phyloP scores from a whole-genome alignment of 2,113 vertebrate species.

The Arizona elegans region DNA sequence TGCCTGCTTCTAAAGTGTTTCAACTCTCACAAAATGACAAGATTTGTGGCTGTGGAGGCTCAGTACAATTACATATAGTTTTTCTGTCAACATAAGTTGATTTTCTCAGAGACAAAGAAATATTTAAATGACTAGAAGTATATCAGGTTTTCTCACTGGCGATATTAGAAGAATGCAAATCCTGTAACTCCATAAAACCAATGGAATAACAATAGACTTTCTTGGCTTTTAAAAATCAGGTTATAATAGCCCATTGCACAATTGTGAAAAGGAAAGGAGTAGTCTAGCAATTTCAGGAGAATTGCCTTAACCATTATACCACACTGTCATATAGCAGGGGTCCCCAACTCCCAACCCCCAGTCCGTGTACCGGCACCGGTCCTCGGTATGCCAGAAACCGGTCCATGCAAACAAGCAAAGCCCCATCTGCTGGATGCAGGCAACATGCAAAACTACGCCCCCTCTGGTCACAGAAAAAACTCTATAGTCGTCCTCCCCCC shows the following conservation, averaged over 20 bases:
- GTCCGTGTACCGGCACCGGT: no score
- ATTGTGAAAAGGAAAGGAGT: background rate
- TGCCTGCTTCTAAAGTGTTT: slow-evolving; percentile 41
- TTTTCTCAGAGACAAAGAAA: slow-evolving; percentile 49
- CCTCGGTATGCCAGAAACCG: no score
- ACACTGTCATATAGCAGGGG: background rate
- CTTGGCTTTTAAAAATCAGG: slow-evolving; percentile 40
- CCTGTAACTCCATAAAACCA: slow-evolving; percentile 34
- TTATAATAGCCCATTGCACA: slow-evolving; percentile 7
- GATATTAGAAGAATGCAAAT: slow-evolving; percentile 47
- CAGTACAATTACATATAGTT: slow-evolving; percentile 31
- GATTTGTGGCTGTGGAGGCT: slow-evolving; percentile 37
- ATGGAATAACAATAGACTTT: slow-evolving; percentile 33
- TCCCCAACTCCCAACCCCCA: no score
- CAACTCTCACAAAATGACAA: slow-evolving; percentile 19
- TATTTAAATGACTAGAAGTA: slow-evolving; percentile 38
- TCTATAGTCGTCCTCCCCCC: no score
- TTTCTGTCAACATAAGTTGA: slow-evolving; percentile 41
- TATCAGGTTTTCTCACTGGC: slow-evolving; percentile 34
- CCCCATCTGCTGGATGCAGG: no score
- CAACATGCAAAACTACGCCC: no score
- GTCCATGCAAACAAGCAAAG: no score
- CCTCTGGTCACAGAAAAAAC: no score
- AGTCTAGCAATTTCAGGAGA: background rate
- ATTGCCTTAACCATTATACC: background rate